A percentile compares a stretch with the other conserved stretches of the same genome.
phyloP scores from a whole-genome alignment of 1,140 invertebrate genomes.

The Globodera ellingtonae region DNA sequence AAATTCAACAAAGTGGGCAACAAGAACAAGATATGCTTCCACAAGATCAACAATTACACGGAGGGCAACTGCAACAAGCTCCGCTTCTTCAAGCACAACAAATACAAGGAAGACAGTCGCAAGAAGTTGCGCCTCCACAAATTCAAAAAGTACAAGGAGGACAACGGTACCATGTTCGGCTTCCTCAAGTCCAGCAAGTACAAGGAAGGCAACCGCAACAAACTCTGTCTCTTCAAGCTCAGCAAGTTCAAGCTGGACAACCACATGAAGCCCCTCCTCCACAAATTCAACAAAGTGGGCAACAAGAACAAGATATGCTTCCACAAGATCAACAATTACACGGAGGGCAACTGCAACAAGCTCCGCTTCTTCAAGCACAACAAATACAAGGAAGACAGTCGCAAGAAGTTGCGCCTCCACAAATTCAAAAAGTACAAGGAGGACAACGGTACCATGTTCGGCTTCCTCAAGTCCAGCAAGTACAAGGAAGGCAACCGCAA shows the following conservation, averaged over 20 bases:
- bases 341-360: not conserved
- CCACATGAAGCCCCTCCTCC: not conserved
- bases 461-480: not conserved
- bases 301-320: not conserved
- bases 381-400: not conserved
- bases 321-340: too few species aligned
- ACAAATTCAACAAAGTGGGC: not conserved
- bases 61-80: not conserved
- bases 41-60: too few species aligned
- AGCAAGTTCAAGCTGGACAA: not conserved
- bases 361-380: not conserved
- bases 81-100: not conserved
- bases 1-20: not conserved
- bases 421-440: not conserved
- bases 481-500: not conserved
- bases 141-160: not conserved
- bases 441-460: not conserved
- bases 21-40: not conserved
- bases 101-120: not conserved
- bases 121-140: not conserved
- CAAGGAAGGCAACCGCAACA: not conserved
- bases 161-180: not conserved
- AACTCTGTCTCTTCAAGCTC: not conserved
- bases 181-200: not conserved
- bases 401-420: not conserved